Base-by-base conservation (phyloP, 30 jellyfish, hydroid and myxozoan genomes). In the Euphysa ruthae region DNA sequence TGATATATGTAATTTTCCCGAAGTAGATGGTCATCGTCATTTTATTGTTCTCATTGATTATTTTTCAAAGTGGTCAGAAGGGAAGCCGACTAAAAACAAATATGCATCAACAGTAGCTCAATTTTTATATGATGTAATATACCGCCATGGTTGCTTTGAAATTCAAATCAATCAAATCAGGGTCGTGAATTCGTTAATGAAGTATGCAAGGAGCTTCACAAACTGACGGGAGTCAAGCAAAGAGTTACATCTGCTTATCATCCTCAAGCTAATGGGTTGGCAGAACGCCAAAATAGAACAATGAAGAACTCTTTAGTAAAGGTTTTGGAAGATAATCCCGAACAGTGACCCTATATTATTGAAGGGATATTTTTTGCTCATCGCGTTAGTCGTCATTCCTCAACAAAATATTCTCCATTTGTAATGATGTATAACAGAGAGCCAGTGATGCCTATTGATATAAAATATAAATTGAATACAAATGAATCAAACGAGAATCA, bases 1-100 rank as follows among this genome's bases (percentile, higher is more conserved):
- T 16, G 78, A 49, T 34, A 23, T 65, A n/a, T 65, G 50, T 20
- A 65, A 65, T 43, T 31, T 65, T n/a, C 77, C 74, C 12, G 78
- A 35, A 30, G 74, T 65, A 16, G 78, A 65, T 65, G 87, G 83
- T 16, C 28, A 61, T 76, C 34, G 63, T 26, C 81, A 72, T 35
- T 16, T 72, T 27, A 56, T 72, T 18, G 78, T 62, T 19, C 22
- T 25, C 26, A 72, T 62, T 18, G 87, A 74, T 43, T 74, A 74
- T 61, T 74, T 74, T 61, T 63, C 87, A 61, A 74, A 74, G 32
- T 74, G 87, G 84, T 73, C 81, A 43, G 87, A 74, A 52, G 87
- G 82, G 26, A 54, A 54, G 12, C 82, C 84, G 6, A 56, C 55
- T 29, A 52, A 43, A 21, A 55, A 61, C 4, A 77, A 77, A 31